Base-by-base conservation (phyloP, 2,888 invertebrate species). In the Zeuzera pyrina region DNA sequence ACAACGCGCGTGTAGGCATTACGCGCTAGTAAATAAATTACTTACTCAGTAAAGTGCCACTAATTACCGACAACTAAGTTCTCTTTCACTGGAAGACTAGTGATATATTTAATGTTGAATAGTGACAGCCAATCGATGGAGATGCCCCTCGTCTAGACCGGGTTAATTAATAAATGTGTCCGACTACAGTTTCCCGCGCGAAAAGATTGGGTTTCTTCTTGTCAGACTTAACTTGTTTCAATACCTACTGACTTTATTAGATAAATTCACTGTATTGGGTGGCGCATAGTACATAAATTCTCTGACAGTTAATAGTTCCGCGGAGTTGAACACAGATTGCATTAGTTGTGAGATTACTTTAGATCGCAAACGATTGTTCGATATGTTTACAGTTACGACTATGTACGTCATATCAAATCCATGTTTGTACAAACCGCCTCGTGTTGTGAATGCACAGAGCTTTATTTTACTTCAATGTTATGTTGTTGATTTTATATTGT, bases 1-100 rank as follows among this genome's bases (percentile, higher is more conserved):
- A 52, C 57, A 57, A 61, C 50, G 52, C 58, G 45, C 42, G 67
- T 63, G 62, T 63, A 70, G 70, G 68, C 66, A 63, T 67, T 59
- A 71, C 56, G 58, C 55, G 53, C 58, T 63, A 60, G 64, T 66
- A 69, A 72, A 72, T 70, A 72, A 70, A 72, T 73, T 71, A 71
- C 60, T 57, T 54, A 40, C 55, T 57, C 58, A 62, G 65, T 48
- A 54, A 25, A 23, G n/a, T 68, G 60, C 57, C 50, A 54, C 64
- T 68, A 68, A 72, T 73, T 68, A 69, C 57, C 32, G 31, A 24
- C 55, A 57, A 61, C 48, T 57, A 49, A 57, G 61, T 60, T 62
- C 61, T 61, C 52, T 59, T 60, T 58, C 55, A 52, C 53, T 55
- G 40, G 41, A 57, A 54, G 43, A 50, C 43, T 46, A 44, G 49